A percentile compares a stretch with the other conserved stretches of the same genome.
Evolutionary conservation across 2,113 vertebrate genomes (phyloP).

Genomic region (Odobenus rosmarus): DNA sequence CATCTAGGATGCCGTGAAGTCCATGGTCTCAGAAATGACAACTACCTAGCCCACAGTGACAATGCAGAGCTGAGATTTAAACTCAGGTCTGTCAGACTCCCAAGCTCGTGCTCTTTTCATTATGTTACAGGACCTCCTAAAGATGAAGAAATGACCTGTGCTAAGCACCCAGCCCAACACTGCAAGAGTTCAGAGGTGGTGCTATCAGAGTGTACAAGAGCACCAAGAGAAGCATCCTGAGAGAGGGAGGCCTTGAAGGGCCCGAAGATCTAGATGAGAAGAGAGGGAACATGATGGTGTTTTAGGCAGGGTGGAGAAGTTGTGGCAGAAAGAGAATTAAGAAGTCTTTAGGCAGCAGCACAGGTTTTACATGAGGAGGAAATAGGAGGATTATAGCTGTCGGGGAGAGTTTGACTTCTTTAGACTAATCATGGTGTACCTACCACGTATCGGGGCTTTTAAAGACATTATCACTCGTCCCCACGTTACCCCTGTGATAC

Average conservation of each 20-base stretch:
- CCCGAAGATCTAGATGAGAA: background rate
- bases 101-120: slow-evolving; percentile 26
- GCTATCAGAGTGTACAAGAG: background rate
- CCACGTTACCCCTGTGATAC: background rate
- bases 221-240: background rate
- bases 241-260: background rate
- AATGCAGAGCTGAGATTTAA: background rate
- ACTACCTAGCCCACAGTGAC: background rate
- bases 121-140: background rate
- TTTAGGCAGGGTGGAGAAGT: background rate
- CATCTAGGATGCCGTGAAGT: background rate
- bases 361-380: background rate
- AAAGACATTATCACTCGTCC: background rate
- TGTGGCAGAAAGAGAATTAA: slow-evolving; percentile 2
- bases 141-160: background rate
- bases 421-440: background rate
- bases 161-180: background rate
- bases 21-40: slow-evolving; percentile 9
- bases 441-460: background rate
- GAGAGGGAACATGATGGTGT: background rate
- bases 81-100: background rate
- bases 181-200: background rate
- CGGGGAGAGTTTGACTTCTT: slow-evolving; percentile 1
- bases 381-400: background rate
- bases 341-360: background rate